These are phyloP conservation scores for Tenrec ecaudatus DNA, from an alignment of 2,113 vertebrate genomes.

Conservation along the genomic window DNA sequence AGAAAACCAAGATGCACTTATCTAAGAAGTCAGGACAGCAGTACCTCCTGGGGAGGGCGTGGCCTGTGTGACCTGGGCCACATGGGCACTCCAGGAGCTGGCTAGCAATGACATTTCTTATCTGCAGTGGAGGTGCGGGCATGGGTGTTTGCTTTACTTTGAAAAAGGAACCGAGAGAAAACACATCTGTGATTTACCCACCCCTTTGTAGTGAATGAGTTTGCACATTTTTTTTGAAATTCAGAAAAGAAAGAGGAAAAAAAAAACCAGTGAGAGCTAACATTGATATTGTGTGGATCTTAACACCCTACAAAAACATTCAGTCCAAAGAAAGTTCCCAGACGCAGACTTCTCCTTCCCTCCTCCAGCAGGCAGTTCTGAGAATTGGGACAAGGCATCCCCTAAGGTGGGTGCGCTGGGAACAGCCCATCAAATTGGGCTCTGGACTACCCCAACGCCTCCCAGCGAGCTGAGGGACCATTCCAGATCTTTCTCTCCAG, in stretches of 20 bases:
- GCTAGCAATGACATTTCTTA: background rate
- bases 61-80: background rate
- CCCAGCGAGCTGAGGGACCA: background rate
- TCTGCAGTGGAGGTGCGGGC: background rate
- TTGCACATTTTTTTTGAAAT: background rate
- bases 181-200: background rate
- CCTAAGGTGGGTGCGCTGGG: background rate
- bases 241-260: slow-evolving; percentile 6
- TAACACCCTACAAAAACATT: background rate
- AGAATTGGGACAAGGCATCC: background rate
- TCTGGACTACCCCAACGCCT: background rate
- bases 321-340: background rate
- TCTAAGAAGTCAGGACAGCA: background rate
- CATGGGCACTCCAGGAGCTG: background rate
- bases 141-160: background rate
- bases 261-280: background rate
- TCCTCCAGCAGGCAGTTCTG: background rate
- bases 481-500: background rate
- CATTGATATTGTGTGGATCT: background rate
- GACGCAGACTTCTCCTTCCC: background rate
- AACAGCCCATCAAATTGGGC: background rate
- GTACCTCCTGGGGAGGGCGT: background rate
- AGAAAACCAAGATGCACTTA: background rate
- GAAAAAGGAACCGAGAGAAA: background rate
- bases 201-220: background rate